Evolutionary conservation across 23 tunicate species (phyloP).

Genomic region (Ascidia mentula): DNA sequence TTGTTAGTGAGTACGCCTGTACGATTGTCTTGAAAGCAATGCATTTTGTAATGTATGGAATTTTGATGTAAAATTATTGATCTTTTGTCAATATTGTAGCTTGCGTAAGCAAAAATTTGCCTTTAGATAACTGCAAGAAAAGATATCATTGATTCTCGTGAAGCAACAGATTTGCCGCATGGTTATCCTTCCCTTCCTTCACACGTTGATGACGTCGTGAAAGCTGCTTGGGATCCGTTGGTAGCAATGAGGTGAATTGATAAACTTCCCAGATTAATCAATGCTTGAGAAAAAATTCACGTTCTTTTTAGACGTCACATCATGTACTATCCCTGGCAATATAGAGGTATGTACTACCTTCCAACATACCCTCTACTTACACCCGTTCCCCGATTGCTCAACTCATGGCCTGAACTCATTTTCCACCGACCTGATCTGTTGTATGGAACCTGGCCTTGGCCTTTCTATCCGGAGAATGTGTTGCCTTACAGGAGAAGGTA

Average conservation of each 20-base stretch:
- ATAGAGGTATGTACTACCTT: slow-evolving; percentile 61
- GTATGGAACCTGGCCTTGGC: slow-evolving; percentile 81
- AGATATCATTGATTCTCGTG: slow-evolving; percentile 40
- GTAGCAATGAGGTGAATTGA: slow-evolving; percentile 28
- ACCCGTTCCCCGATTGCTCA: slow-evolving; percentile 54
- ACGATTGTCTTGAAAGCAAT: too few relatives aligned
- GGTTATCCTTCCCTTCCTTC: slow-evolving; percentile 63
- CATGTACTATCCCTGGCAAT: slow-evolving; percentile 71
- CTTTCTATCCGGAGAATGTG: slow-evolving; percentile 59
- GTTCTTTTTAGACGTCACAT: slow-evolving; percentile 54
- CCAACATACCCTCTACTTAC: slow-evolving; percentile 94
- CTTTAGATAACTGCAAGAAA: slow-evolving; percentile 45
- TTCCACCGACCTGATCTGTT: slow-evolving; percentile 75
- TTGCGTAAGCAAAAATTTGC: too few relatives aligned
- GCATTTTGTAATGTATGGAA: too few relatives aligned
- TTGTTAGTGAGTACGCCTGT: too few relatives aligned
- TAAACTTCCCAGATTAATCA: too few relatives aligned
- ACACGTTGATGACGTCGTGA: slow-evolving; percentile 68
- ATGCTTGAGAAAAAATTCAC: too few relatives aligned
- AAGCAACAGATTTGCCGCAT: slow-evolving; percentile 40
- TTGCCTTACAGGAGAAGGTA: slow-evolving; percentile 61
- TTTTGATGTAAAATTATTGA: too few relatives aligned
- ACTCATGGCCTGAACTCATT: slow-evolving; percentile 73
- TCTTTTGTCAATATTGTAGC: too few relatives aligned
- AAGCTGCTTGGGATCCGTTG: slow-evolving; percentile 74